Evolutionary conservation across 1,140 invertebrate genomes (phyloP).

Genomic region (Sesamia nonagrioides): DNA sequence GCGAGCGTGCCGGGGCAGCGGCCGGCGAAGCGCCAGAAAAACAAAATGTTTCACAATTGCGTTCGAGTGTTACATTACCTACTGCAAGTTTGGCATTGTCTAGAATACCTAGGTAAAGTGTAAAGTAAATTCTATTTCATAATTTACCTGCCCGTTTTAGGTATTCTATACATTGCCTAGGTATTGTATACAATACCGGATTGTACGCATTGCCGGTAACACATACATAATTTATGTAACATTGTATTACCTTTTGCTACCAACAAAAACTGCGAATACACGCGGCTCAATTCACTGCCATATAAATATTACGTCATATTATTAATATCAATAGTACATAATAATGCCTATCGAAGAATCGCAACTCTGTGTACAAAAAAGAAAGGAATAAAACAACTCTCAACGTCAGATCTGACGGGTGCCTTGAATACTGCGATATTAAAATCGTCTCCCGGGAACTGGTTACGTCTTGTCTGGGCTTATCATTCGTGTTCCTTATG

Average conservation of each 20-base stretch:
- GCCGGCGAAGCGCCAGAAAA: too few species aligned
- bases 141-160: too few species aligned
- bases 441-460: constrained; percentile 24
- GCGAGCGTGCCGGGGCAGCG: too few species aligned
- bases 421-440: constrained; percentile 10
- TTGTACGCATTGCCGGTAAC: too few species aligned
- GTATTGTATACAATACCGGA: too few species aligned
- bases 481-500: background rate
- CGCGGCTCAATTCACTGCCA: constrained; percentile 4
- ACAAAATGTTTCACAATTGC: too few species aligned
- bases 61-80: too few species aligned
- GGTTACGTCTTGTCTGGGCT: constrained; percentile 21
- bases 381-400: background rate
- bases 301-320: background rate
- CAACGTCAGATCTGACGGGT: background rate
- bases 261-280: background rate
- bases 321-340: background rate
- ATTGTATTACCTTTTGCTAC: background rate
- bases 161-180: too few species aligned
- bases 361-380: background rate
- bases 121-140: too few species aligned
- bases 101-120: too few species aligned
- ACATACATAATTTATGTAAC: background rate
- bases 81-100: too few species aligned
- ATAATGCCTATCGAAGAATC: background rate